Base-by-base conservation (phyloP, 2,797 vertebrate genomes). In the Gymnocypris eckloni region DNA sequence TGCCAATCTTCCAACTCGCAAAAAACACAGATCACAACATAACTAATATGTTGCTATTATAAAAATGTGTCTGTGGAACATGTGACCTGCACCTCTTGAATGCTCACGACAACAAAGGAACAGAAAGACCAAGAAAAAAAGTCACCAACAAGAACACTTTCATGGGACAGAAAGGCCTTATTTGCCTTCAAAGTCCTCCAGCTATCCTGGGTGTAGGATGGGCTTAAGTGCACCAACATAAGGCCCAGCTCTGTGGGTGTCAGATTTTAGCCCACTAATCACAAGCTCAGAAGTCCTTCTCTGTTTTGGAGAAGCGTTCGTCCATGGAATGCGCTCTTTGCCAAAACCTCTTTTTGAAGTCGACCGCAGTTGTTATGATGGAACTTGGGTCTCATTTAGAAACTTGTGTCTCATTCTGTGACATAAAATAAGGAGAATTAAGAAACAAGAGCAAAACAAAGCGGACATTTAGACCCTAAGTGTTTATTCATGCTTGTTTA, bases 241-340 rank as follows among this genome's bases (percentile, higher is more conserved):
- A 85, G 66, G 88, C 82, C 69, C 72, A 71, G 67, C 75, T 88
- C 69, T 43, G 89, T 90, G 88, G 91, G 90, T 79, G 88, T 90
- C 86, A 86, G 87, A 89, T 90, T 89, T 89, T 83, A 89, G 87
- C 90, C 88, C 89, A 90, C 89, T 90, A 88, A 90, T 90, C 86
- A 79, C 69, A 86, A 90, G 87, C 86, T 89, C 87, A 90, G 86
- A 89, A 86, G 84, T 89, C 86, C 77, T 69, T 90, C 87, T 87
- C 70, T 89, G 75, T 84, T 82, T 82, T 54, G 79, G 82, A 85
- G 87, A 88, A 84, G 81, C 82, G 59, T 87, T 87, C 78, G 59
- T 88, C 81, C 70, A 75, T 83, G 64, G 80, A 85, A 86, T 72
- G 61, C 83, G n/a, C 39, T 86, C 75, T 87, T 64, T 84, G 73